Evolutionary conservation across 1,140 invertebrate species (phyloP), one percentile per base, ranked within the genome.

Genomic region (Branchinecta lindahli): DNA sequence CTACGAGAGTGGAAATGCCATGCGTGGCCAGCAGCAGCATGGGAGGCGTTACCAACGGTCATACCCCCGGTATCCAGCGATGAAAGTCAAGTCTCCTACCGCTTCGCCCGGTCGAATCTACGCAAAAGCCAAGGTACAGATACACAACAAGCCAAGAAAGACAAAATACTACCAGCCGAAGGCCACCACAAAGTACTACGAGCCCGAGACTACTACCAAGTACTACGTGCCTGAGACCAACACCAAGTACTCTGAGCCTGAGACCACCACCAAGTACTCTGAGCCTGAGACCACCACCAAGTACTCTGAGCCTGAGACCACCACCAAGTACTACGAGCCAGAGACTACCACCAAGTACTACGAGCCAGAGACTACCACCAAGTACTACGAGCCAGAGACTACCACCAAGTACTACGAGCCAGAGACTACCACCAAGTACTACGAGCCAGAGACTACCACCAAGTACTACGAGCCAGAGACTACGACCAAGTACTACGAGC

Each of bases 331-430:
- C 52, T 61, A 61, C 18, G 52, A 61, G 18, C 52, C 52, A 3
- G 52, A 61, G 18, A 61, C 52, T 1, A 61, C 52, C 12, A 61
- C 52, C 52, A 20, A 61, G 18, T 61, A 61, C 52, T 15, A 20
- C 18, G 52, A 12, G 18, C 52, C 52, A 3, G 18, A 61, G 52
- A 20, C 52, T 1, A 61, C 52, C 12, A 61, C 12, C 12, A 61
- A 61, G 52, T 20, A 61, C 52, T 61, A 61, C 18, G 52, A 61
- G 52, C 52, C 52, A 3, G 52, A 61, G 6, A 15, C 52, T 3
- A 61, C 52, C 12, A 61, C 52, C 12, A 61, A 61, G 52, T 61
- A 61, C 52, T 61, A 61, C 52, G 52, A 61, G 18, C 52, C 52
- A 3, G 12, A 61, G 33, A 33, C 33, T 1, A 33, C 33, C 33